A percentile compares a stretch with the other conserved stretches of the same genome.
phyloP scores from a whole-genome alignment of 2,797 vertebrate species.

The Forpus xanthops region DNA sequence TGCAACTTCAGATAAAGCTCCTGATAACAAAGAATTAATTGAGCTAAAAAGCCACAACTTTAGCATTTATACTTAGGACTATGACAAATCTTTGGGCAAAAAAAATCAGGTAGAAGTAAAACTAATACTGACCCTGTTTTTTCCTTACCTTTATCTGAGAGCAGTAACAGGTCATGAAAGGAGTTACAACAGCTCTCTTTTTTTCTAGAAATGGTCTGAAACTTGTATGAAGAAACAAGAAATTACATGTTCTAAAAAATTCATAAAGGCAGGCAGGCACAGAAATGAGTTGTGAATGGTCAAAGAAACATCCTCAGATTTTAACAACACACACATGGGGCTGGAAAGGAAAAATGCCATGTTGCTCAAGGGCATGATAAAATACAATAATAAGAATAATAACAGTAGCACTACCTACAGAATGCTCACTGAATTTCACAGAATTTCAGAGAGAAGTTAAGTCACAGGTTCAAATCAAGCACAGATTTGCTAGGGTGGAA shows the following conservation, averaged over 20 bases:
- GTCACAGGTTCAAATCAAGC: background rate
- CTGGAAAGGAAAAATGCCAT: background rate
- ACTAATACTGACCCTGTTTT: background rate
- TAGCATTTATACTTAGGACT: background rate
- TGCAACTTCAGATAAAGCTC: background rate
- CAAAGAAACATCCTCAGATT: background rate
- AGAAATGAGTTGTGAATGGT: background rate
- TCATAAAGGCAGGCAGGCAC: background rate
- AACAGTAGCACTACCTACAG: background rate
- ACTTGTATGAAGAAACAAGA: background rate
- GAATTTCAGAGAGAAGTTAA: background rate
- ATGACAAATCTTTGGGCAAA: background rate
- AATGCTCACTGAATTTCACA: background rate
- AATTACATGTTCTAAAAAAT: background rate
- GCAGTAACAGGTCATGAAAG: background rate
- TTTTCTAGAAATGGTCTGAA: background rate
- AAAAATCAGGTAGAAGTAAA: background rate
- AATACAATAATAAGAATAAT: background rate
- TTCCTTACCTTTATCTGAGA: background rate
- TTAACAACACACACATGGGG: rapidly evolving
- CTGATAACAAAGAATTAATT: background rate
- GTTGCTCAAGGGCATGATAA: background rate
- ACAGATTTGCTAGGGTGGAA: background rate
- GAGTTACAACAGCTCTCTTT: background rate
- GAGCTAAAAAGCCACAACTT: background rate